Percentiles rank a stretch among this genome's conserved stretches.
These are phyloP conservation scores for Mixornis gularis DNA, from an alignment of 2,113 vertebrate species.

Conservation along the genomic window DNA sequence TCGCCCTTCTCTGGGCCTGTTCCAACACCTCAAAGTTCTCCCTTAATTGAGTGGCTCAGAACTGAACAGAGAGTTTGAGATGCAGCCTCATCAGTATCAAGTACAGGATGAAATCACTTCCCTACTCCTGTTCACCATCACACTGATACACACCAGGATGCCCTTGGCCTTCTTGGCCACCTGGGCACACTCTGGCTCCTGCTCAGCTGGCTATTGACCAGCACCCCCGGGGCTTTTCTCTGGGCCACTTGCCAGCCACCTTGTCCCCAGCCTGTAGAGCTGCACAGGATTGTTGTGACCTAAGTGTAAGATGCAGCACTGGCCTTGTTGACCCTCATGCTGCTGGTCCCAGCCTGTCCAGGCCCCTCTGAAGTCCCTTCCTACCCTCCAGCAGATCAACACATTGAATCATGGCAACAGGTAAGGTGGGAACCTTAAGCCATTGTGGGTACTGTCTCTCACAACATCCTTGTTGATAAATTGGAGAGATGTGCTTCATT, in stretches of 20 bases:
- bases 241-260: neutral
- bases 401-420: neutral
- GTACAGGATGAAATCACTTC: no score
- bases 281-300: neutral
- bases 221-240: neutral
- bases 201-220: neutral
- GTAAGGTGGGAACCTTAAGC: neutral
- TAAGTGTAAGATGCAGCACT: rapidly evolving
- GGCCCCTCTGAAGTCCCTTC: neutral
- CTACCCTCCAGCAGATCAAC: neutral
- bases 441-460: neutral
- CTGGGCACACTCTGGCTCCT: neutral
- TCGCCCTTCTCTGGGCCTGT: neutral
- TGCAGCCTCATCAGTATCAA: neutral
- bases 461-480: neutral
- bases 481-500: neutral
- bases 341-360: neutral
- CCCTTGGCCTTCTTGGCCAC: neutral
- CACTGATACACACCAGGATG: neutral
- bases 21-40: neutral
- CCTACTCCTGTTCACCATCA: neutral
- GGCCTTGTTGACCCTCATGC: neutral
- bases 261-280: no score
- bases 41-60: neutral
- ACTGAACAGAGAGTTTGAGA: neutral